Base-by-base conservation (phyloP, 2,888 invertebrate genomes). In the Choristoneura rosaceana region DNA sequence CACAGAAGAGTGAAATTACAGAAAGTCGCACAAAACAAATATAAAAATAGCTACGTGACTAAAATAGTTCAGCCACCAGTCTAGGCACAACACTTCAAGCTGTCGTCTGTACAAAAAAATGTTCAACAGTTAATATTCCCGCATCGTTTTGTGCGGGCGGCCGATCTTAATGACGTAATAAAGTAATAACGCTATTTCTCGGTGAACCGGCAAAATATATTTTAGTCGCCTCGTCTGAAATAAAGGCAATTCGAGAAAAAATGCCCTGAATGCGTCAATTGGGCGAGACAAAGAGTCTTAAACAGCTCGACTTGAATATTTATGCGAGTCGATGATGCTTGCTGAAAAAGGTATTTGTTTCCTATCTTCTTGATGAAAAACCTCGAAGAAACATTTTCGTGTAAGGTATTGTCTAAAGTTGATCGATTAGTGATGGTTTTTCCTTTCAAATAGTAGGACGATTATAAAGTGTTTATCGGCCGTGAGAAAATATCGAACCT, bases 221-320 rank as follows among this genome's bases (percentile, higher is more conserved):
- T 68, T 59, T 58, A 62, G 67, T 68, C 67, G 67, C 47, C 67
- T 67, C 66, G n/a, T 7, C 38, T 61, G 47, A 33, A 66, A 61
- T 34, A 43, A 43, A 33, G 55, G 17, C 61, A 62, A 55, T 62
- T 34, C 34, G 10, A 34, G 66, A 43, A 62, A 50, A 8, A 47
- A 47, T 9, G 10, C 47, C 34, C 50, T 64, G 33, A 64, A 64
- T 50, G n/a, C 64, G n/a, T 12, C 47, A 34, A 33, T 34, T 64
- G 64, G 25, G 17, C 14, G 15, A 8, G 47, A 47, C 50, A 64
- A 64, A 64, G 34, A n/a, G 34, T 64, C 64, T 64, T 50, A 38
- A 50, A 47, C n/a, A 50, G 34, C 47, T 25, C 62, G 43, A n/a
- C 47, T 47, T 64, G 64, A 64, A 50, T 64, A 33, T 63, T 64